A percentile compares a stretch with the other conserved stretches of the same genome.
These are phyloP conservation scores for Rhodinocichla rosea DNA, from an alignment of 2,113 vertebrate species.

Conservation along the genomic window DNA sequence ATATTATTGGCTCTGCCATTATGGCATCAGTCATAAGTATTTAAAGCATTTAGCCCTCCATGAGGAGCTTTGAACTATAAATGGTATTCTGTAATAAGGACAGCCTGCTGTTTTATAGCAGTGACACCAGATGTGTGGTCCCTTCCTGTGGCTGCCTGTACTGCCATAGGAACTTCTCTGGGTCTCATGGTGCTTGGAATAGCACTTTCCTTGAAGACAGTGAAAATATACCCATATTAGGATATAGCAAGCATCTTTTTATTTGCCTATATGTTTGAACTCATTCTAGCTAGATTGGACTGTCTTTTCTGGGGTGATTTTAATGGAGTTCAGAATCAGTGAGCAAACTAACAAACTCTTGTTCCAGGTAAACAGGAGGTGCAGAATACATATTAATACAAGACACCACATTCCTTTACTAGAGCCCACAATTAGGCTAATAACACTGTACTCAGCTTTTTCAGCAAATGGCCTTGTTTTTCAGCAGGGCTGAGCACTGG, in stretches of 20 bases:
- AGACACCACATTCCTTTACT: background rate
- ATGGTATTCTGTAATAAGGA: slow-evolving; percentile 25
- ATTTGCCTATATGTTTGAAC: background rate
- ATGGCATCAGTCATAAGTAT: slow-evolving; percentile 37
- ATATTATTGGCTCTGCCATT: slow-evolving; percentile 33
- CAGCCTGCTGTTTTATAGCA: background rate
- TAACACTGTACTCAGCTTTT: background rate
- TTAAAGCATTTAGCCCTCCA: slow-evolving; percentile 53
- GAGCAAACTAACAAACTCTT: background rate
- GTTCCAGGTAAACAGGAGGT: background rate
- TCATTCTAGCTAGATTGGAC: background rate
- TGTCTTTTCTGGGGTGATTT: background rate
- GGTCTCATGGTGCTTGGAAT: background rate
- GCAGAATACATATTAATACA: background rate
- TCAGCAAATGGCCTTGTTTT: background rate
- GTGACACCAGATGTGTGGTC: slow-evolving; percentile 23
- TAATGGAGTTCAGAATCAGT: background rate
- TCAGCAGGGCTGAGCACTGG: background rate
- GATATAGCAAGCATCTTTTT: background rate
- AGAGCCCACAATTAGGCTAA: background rate
- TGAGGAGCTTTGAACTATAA: slow-evolving; percentile 57
- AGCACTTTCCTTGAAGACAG: background rate
- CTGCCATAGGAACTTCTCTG: background rate
- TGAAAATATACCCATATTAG: background rate
- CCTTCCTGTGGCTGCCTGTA: background rate